Percentiles rank a stretch among this genome's conserved stretches.
These are phyloP conservation scores for Formica exsecta DNA, from an alignment of 1,140 invertebrate species.

Conservation along the genomic window DNA sequence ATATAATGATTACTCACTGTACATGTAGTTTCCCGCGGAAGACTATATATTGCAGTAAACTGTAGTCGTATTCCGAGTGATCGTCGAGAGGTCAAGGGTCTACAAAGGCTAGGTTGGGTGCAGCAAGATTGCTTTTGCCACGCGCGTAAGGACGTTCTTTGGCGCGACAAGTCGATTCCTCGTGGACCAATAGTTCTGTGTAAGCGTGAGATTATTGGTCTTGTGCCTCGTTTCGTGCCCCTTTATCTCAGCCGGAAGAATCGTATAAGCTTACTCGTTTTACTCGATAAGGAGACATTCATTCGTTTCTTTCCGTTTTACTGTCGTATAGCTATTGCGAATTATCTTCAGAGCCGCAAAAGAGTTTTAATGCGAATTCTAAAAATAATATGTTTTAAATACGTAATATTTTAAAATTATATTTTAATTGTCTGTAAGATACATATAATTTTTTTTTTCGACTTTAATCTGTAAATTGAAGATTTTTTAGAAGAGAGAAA, in stretches of 20 bases:
- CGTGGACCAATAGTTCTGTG: slow-evolving; percentile 21
- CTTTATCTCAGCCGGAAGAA: slow-evolving; percentile 51
- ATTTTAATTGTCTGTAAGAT: neutral
- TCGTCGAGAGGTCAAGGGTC: slow-evolving; percentile 55
- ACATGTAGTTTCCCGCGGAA: neutral
- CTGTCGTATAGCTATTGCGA: neutral
- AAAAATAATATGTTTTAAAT: neutral
- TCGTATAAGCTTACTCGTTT: slow-evolving; percentile 38
- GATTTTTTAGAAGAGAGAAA: neutral
- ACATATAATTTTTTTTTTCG: neutral
- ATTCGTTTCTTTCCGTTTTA: neutral
- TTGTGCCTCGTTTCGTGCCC: neutral
- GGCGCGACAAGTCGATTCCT: slow-evolving; percentile 49
- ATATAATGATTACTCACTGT: slow-evolving; percentile 1
- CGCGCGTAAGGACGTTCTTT: slow-evolving; percentile 46
- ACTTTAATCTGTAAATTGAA: neutral
- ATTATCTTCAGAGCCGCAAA: neutral
- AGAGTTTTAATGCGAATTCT: neutral
- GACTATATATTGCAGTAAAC: neutral
- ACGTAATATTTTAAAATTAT: neutral
- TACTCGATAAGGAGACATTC: slow-evolving; percentile 17
- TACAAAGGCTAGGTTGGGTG: slow-evolving; percentile 38
- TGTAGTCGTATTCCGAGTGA: slow-evolving; percentile 19
- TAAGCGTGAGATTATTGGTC: slow-evolving; percentile 56
- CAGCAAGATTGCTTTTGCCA: slow-evolving; percentile 58